Base-by-base conservation (phyloP, 1,140 invertebrate genomes). In the Triops longicaudatus region DNA sequence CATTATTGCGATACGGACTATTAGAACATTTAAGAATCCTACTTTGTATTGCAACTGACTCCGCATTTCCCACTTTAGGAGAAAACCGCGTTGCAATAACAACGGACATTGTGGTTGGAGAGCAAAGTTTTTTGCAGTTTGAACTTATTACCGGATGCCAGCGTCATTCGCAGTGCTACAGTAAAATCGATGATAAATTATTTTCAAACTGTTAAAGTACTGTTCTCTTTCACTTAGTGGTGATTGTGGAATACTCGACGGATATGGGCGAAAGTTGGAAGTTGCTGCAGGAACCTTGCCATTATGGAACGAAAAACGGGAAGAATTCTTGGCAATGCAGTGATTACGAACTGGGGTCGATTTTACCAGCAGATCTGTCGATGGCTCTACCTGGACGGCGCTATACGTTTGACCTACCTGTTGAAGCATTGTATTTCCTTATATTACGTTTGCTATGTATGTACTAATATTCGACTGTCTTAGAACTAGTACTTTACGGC, bases 41-140 rank as follows among this genome's bases (percentile, higher is more conserved):
- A 26, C 27, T 50, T 63, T n/a, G 11, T 73, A 42, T 41, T 76
- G 12, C 9, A 83, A 73, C 17, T 31, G 1, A 73, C 2, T 1
- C 22, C 6, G 6, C 14, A 17, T 22, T 75, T 75, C 43, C 1
- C 41, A 6, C 9, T 75, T 75, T 78, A 73, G 81, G 82, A 77
- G 83, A 82, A 11, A 81, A 80, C 26, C 80, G 85, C 44, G 84
- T 84, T 80, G 85, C 84, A n/a, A 82, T 84, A n/a, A 85, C 85
- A 22, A 82, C 82, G 26, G 85, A 86, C 80, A 83, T 86, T 9
- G 79, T 80, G 22, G 82, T 85, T 31, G 79, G 78, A 22, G 82
- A 83, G 41, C 80, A 80, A 41, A 83, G 82, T 1, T 82, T 83
- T 72, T 76, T 86, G 26, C 84, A 86, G 80, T 85, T 85, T 82